phyloP scores from a whole-genome alignment of 2,113 vertebrate species.

The Malurus cyaneus region DNA sequence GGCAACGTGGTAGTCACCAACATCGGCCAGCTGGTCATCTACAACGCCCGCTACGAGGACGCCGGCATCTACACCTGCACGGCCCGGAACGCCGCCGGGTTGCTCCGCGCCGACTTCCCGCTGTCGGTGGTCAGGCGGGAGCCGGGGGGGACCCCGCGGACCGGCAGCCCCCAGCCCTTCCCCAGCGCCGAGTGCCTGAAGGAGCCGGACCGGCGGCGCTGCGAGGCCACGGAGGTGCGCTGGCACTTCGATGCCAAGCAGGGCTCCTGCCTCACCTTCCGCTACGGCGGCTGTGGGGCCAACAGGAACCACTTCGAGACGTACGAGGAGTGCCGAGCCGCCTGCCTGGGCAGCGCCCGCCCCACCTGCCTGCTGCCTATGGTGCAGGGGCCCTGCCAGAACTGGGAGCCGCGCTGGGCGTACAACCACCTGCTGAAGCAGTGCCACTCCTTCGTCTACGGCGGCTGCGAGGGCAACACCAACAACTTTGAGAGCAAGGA shows the following conservation, averaged over 20 bases:
- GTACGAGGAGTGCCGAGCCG: slow-evolving; percentile 86
- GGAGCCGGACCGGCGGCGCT: slow-evolving; percentile 77
- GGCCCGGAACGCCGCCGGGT: slow-evolving; percentile 83
- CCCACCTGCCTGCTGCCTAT: slow-evolving; percentile 85
- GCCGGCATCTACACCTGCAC: slow-evolving; percentile 93
- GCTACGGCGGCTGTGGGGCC: slow-evolving; percentile 78
- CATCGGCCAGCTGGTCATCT: slow-evolving; percentile 94
- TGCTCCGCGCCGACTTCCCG: slow-evolving; percentile 88
- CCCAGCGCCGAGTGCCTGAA: slow-evolving; percentile 84
- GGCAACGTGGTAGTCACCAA: slow-evolving; percentile 96
- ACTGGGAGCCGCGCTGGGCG: slow-evolving; percentile 90
- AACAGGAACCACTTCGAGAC: slow-evolving; percentile 89
- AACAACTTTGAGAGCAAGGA: slow-evolving; percentile 90
- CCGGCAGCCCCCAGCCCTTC: slow-evolving; percentile 55
- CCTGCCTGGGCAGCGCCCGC: slow-evolving; percentile 79
- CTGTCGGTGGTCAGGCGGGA: slow-evolving; percentile 85
- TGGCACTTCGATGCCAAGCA: slow-evolving; percentile 88
- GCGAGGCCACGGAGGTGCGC: slow-evolving; percentile 79
- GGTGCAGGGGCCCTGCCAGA: slow-evolving; percentile 90
- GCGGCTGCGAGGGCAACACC: slow-evolving; percentile 90
- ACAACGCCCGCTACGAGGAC: slow-evolving; percentile 89
- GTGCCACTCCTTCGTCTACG: slow-evolving; percentile 90
- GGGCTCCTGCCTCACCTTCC: slow-evolving; percentile 85
- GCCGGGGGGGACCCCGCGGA: slow-evolving; percentile 33
- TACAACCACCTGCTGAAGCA: slow-evolving; percentile 86